Percentiles rank a stretch among this genome's conserved stretches.
These are phyloP conservation scores for Buathra laborator DNA, from an alignment of 2,888 invertebrate genomes.

Conservation along the genomic window DNA sequence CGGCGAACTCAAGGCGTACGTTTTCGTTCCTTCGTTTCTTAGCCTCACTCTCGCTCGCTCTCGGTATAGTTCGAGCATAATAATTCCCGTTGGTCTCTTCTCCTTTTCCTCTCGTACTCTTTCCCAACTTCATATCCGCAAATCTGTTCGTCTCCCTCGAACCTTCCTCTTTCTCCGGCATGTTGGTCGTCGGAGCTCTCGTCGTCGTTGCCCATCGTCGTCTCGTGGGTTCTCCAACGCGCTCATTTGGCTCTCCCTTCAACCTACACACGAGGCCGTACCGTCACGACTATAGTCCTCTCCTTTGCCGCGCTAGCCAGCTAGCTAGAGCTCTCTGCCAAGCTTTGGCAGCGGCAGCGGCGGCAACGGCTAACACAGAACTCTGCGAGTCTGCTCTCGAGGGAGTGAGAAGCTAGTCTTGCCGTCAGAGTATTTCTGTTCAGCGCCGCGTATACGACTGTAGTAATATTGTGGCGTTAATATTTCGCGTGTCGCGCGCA, in stretches of 20 bases:
- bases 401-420: constrained; percentile 58
- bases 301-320: constrained; percentile 51
- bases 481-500: constrained; percentile 21
- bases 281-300: constrained; percentile 71
- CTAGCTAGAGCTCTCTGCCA: constrained; percentile 71
- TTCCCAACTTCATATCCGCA: not conserved
- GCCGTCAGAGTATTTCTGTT: constrained; percentile 80
- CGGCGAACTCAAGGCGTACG: constrained; percentile 54
- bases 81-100: constrained; percentile 79
- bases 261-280: constrained; percentile 62
- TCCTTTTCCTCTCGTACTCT: constrained; percentile 65
- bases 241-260: constrained; percentile 62
- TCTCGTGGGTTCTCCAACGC: constrained; percentile 43
- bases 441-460: constrained; percentile 59
- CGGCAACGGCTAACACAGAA: constrained; percentile 55
- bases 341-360: constrained; percentile 77
- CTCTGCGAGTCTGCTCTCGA: constrained; percentile 67
- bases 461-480: constrained; percentile 47
- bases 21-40: constrained; percentile 49
- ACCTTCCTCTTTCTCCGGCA: constrained; percentile 34
- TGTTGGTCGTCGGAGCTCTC: constrained; percentile 36
- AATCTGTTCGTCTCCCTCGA: constrained; percentile 28
- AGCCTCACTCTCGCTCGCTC: constrained; percentile 51
- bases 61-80: constrained; percentile 75
- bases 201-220: constrained; percentile 44